These are phyloP conservation scores for Saguinus midas DNA, from an alignment of 2,113 vertebrate genomes.

Conservation along the genomic window DNA sequence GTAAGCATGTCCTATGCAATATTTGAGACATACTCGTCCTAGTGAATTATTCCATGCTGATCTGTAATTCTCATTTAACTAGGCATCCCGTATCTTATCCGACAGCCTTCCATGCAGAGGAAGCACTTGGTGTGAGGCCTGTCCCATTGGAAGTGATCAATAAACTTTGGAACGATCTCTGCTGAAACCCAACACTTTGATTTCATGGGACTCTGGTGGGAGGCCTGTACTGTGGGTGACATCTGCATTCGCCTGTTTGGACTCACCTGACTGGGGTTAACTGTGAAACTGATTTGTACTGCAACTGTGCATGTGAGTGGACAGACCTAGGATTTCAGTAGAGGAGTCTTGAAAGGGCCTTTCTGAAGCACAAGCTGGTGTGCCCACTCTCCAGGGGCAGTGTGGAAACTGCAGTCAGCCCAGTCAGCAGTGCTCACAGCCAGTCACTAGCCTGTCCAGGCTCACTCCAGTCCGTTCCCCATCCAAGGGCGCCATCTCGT, in stretches of 20 bases:
- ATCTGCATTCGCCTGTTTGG: not conserved
- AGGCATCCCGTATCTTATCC: not conserved
- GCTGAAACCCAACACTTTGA: not conserved
- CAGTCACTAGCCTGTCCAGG: accelerated
- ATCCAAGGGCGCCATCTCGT: slow-evolving; percentile 58
- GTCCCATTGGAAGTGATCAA: not conserved
- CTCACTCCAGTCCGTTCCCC: not conserved
- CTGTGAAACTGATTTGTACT: not conserved
- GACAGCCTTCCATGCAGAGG: not conserved
- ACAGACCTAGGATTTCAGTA: not conserved
- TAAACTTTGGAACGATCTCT: not conserved
- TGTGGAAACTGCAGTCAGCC: not conserved
- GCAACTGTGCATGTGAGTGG: not conserved
- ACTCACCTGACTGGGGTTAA: not conserved
- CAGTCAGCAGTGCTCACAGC: accelerated
- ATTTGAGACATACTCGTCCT: not conserved
- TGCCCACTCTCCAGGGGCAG: not conserved
- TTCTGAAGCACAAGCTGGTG: not conserved
- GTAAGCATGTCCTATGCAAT: not conserved
- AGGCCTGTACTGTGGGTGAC: not conserved
- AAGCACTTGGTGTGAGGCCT: not conserved
- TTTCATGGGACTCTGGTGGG: not conserved
- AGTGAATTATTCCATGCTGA: not conserved
- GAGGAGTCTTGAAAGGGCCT: not conserved
- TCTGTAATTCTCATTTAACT: not conserved